Base-by-base conservation (phyloP, 2,797 vertebrate species). In the Leptatherina wallacei region DNA sequence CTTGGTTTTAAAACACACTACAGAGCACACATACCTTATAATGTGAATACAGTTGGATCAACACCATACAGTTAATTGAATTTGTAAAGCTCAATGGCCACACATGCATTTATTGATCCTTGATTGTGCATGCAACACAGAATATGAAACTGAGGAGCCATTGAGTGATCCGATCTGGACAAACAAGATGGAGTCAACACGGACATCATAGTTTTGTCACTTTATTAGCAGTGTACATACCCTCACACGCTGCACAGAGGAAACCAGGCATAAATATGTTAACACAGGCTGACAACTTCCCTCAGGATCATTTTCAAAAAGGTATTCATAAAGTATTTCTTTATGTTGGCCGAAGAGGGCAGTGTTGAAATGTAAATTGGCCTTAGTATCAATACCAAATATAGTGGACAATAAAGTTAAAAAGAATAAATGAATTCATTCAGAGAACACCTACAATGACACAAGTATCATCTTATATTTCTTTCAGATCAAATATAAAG, bases 241-340 rank as follows among this genome's bases (percentile, higher is more conserved):
- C 94, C 94, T 92, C 88, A 94, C 84, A 82, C 94, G 95, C 94
- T 95, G 94, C 91, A 91, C 83, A 88, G 79, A 84, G 81, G 78
- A 92, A 92, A 92, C 74, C 90, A 94, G 88, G 85, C 70, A 80
- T 18, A 79, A 79, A 72, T n/a, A 61, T 10, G 49, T 61, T 51
- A 71, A 69, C 35, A 75, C 42, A 60, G 2, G 13, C 60, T 40
- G 7, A 60, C 1, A 47, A 13, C 2, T 52, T 65, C 20, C 20
- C 14, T 63, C 22, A 71, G 3, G 11, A 32, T 3, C 40, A 5
- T 11, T 60, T 6, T 62, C 22, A 65, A 71, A 71, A 64, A 24
- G 10, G 57, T 38, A 32, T 67, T 61, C 49, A 33, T 55, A 49
- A 64, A 44, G 1, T 3, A 40, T 38, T 2, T 63, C n/a, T 42